These are phyloP conservation scores for Coptotermes formosanus DNA, from an alignment of 1,140 invertebrate species.

Conservation along the genomic window DNA sequence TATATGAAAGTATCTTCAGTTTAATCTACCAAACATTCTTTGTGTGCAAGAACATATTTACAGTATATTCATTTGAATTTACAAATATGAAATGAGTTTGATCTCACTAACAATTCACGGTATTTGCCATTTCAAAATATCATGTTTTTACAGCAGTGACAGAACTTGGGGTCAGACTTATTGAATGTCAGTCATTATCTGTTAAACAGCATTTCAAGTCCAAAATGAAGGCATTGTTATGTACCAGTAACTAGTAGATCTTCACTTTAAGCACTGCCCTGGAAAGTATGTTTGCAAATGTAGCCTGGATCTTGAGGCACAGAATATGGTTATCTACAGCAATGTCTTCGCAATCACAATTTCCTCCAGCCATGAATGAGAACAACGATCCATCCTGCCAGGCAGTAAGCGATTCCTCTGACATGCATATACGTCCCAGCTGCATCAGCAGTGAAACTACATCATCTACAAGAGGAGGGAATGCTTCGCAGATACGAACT, in stretches of 20 bases:
- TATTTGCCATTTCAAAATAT: too few species aligned
- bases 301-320: neutral
- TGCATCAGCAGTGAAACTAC: conserved; percentile 81
- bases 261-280: conserved; percentile 26
- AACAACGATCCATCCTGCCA: neutral
- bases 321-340: conserved; percentile 4
- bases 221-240: too few species aligned
- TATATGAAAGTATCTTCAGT: too few species aligned
- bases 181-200: too few species aligned
- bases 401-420: conserved; percentile 68
- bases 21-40: too few species aligned
- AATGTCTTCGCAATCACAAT: neutral
- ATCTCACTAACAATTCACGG: too few species aligned
- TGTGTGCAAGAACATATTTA: too few species aligned
- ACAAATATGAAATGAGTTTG: too few species aligned
- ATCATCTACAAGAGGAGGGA: conserved; percentile 90
- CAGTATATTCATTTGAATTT: too few species aligned
- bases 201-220: too few species aligned
- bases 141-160: too few species aligned
- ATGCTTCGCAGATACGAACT: conserved; percentile 83
- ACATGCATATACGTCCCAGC: conserved; percentile 80
- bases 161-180: too few species aligned
- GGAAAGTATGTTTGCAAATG: conserved; percentile 20
- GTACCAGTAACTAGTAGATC: conserved; percentile 16
- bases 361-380: neutral